These are phyloP conservation scores for Caenorhabditis zanzibari DNA, from an alignment of 2,888 invertebrate genomes.

Conservation along the genomic window DNA sequence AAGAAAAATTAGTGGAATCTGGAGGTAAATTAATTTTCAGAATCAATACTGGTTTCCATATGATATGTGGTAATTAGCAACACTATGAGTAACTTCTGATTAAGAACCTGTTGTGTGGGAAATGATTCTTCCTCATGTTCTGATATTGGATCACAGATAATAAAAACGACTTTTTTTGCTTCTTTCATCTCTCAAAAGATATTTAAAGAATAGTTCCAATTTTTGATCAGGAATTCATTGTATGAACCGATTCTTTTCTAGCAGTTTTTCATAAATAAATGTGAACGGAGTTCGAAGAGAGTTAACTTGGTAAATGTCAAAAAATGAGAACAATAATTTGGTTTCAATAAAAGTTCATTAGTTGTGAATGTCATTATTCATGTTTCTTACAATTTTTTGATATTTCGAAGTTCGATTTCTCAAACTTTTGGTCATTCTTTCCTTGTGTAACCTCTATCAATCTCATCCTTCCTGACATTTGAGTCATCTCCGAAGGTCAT, in stretches of 20 bases:
- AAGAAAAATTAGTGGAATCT: not conserved
- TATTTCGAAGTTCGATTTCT: not conserved
- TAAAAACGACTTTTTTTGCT: not conserved
- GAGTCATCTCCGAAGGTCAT: constrained; percentile 38
- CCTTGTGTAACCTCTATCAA: not conserved
- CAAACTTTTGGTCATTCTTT: not conserved
- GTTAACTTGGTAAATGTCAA: too few relatives aligned
- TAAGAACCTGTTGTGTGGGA: not conserved
- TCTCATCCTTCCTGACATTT: constrained; percentile 9
- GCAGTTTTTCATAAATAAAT: too few relatives aligned
- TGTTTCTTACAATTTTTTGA: not conserved
- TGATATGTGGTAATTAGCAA: too few relatives aligned
- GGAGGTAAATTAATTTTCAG: not conserved
- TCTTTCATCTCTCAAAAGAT: too few relatives aligned
- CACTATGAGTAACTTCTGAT: not conserved
- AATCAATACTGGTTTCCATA: not conserved
- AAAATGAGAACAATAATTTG: not conserved
- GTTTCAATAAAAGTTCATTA: not conserved
- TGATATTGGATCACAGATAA: not conserved
- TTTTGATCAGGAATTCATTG: too few relatives aligned
- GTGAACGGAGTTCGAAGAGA: too few relatives aligned
- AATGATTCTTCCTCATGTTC: not conserved
- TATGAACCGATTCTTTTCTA: too few relatives aligned
- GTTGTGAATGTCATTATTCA: too few relatives aligned
- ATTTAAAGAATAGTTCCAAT: too few relatives aligned